Percentiles rank a stretch among this genome's conserved stretches.
Evolutionary conservation across 2,888 invertebrate genomes (phyloP).

Genomic region (Synergus umbraculus): DNA sequence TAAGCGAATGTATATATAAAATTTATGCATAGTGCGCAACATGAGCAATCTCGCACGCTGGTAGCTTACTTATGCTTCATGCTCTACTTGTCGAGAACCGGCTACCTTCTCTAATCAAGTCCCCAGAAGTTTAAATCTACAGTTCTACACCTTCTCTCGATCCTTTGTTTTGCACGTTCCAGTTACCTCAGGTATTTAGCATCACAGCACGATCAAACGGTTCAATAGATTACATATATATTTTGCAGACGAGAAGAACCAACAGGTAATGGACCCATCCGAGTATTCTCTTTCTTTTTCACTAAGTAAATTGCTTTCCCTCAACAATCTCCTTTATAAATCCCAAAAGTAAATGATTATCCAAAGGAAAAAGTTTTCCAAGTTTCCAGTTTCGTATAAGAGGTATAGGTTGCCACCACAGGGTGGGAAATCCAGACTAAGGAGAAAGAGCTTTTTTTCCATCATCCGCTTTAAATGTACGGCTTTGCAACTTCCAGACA

Average conservation of each 20-base stretch:
- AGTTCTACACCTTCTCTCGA: constrained; percentile 49
- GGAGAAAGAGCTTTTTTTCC: constrained; percentile 23
- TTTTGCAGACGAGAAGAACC: background rate
- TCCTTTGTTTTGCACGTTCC: constrained; percentile 54
- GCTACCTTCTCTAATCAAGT: constrained; percentile 60
- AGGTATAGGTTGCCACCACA: constrained; percentile 4
- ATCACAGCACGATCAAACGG: constrained; percentile 48
- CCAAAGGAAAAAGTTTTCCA: background rate
- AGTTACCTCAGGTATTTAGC: constrained; percentile 54
- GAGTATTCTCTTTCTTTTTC: background rate
- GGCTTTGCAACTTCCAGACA: constrained; percentile 37
- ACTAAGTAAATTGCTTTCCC: background rate
- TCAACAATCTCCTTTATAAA: background rate
- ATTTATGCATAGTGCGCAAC: background rate
- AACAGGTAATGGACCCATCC: background rate
- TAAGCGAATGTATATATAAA: constrained; percentile 14
- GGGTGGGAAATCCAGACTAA: constrained; percentile 22
- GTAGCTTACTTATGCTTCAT: constrained; percentile 68
- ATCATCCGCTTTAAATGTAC: constrained; percentile 32
- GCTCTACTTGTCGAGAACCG: constrained; percentile 73
- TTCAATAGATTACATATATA: background rate
- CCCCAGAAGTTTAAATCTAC: background rate
- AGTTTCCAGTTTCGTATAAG: constrained; percentile 1
- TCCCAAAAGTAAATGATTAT: background rate
- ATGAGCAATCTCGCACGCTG: constrained; percentile 43